Base-by-base conservation (phyloP, 2,113 vertebrate species). In the Psittacula cyanocephala region DNA sequence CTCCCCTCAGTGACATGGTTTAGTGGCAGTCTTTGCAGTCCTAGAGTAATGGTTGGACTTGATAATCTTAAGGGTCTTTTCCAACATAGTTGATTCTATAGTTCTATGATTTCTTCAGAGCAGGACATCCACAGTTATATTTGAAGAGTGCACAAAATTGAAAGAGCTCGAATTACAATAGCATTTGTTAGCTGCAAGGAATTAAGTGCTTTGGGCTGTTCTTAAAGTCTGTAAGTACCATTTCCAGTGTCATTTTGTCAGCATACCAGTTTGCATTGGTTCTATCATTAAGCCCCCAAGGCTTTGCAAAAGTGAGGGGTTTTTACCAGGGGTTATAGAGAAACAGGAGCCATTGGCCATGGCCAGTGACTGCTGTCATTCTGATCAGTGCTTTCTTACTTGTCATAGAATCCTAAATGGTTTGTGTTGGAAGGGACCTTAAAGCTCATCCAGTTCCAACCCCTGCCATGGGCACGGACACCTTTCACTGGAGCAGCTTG, bases 401-500 rank as follows among this genome's bases (percentile, higher is more conserved):
- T 41, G 85, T 23, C 33, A 24, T 24, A 24, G 33, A 59, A 35
- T 35, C 57, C 4, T 4, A 24, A 13, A 1, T 59, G 20, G 33
- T 35, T 59, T 35, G 9, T 3, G 57, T 24, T 59, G 57, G 57
- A 59, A 59, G 20, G 22, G 57, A 59, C 22, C 33, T 59, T 5
- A 24, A 59, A 35, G 33, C 20, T 35, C 33, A 23, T 6, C 57
- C 57, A 15, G 8, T 10, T 23, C 33, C 22, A n/a, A 3, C 20
- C 19, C 31, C 55, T 57, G 55, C 31, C 31, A 14, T 0, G 0
- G 19, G 19, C 31, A n/a, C 31, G 31, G 31, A 57, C 8, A 4
- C 31, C 55, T 57, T 22, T 19, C 31, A 3, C 31, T 22, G 2
- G 8, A 57, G 55, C 55, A 22, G 53, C 3, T 13, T 57, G 53